Base-by-base conservation (phyloP, 1,140 invertebrate genomes). In the Euwallacea fornicatus region DNA sequence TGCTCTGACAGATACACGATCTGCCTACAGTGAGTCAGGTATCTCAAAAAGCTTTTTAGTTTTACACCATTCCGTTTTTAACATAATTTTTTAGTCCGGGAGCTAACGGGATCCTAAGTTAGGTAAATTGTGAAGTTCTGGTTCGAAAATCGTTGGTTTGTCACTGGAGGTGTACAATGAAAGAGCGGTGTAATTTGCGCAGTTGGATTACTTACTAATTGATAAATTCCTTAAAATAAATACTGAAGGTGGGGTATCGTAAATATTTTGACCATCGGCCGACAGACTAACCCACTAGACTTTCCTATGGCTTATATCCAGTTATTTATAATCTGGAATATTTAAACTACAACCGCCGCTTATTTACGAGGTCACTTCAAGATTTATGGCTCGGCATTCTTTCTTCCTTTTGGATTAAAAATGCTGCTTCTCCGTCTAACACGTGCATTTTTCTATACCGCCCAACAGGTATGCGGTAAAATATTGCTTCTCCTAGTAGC, bases 321-420 rank as follows among this genome's bases (percentile, higher is more conserved):
- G 80, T 81, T 81, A 81, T 81, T 81, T 81, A 81, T 81, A 81
- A 81, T 81, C 79, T 78, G 78, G 78, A 81, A 81, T 81, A 81
- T 81, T 81, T 80, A 79, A 70, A 81, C 78, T 81, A 81, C 80
- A 81, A 81, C 78, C 79, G 79, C 79, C 78, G 75, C 77, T 81
- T 81, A 81, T 81, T 81, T 81, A 81, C 80, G 80, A 81, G 80
- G 79, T 81, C 80, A 80, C 77, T 74, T 67, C 67, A 76, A 81
- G 80, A 81, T 81, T 81, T 81, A 81, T 81, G 74, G 77, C 73
- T 61, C 75, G 73, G 76, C 78, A 79, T 81, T 79, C 79, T 80
- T 78, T 79, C 75, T 71, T 71, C 79, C 76, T 78, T 80, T 80
- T 76, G 79, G 79, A 80, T 80, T 80, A 79, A 79, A 79, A 77